A percentile compares a stretch with the other conserved stretches of the same genome.
Conservation (phyloP, 2,888 invertebrate genomes). For the Tinea semifulvella region DNA sequence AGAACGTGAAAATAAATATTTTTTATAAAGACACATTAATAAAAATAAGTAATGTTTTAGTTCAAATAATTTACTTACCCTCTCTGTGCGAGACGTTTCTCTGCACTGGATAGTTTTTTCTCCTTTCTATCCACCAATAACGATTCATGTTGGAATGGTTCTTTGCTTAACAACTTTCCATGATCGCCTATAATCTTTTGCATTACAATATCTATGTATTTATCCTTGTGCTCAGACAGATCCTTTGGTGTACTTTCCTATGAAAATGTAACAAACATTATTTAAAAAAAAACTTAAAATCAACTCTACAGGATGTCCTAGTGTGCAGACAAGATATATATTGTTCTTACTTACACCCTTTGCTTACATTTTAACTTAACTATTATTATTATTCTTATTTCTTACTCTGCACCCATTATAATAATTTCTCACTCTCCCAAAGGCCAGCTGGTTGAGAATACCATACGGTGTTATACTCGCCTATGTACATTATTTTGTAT, state of each 20-base stretch:
- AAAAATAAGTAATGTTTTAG: too few species aligned
- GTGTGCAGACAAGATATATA: too few species aligned
- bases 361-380: too few species aligned
- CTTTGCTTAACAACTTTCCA: slow-evolving; percentile 74
- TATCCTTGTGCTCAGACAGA: slow-evolving; percentile 74
- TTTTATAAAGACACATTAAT: too few species aligned
- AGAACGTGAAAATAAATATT: too few species aligned
- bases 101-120: slow-evolving; percentile 91
- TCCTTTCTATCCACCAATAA: slow-evolving; percentile 93
- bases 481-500: too few species aligned
- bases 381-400: too few species aligned
- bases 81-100: slow-evolving; percentile 91
- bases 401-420: too few species aligned
- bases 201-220: slow-evolving; percentile 84
- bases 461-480: too few species aligned
- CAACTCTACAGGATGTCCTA: neutral
- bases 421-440: too few species aligned
- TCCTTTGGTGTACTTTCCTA: slow-evolving; percentile 80
- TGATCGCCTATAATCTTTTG: slow-evolving; percentile 74
- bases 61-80: slow-evolving; percentile 52
- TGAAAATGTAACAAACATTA: neutral
- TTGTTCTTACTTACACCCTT: too few species aligned
- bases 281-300: slow-evolving; percentile 2
- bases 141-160: slow-evolving; percentile 96
- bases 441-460: too few species aligned